A percentile compares a stretch with the other conserved stretches of the same genome.
Evolutionary conservation across 2,888 invertebrate species (phyloP).

Genomic region (Helleia helle): DNA sequence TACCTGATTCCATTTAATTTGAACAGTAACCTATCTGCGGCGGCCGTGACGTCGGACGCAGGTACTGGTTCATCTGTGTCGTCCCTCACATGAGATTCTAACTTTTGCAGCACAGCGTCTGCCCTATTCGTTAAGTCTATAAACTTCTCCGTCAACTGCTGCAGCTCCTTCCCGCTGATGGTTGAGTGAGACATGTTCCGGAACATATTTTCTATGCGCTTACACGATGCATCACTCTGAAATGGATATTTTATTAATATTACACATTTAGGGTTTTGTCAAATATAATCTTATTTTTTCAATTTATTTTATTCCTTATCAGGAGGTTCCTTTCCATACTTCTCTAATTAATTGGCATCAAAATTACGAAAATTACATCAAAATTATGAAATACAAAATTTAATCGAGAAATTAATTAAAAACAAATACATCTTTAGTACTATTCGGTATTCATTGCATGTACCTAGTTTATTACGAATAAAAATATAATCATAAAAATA

Average conservation of each 20-base stretch:
- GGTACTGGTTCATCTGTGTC: conserved; percentile 35
- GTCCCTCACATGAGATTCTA: conserved; percentile 46
- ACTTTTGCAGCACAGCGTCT: conserved; percentile 52
- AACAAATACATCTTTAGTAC: too few species aligned
- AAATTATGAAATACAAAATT: too few species aligned
- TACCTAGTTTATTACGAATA: too few species aligned
- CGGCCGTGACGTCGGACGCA: conserved; percentile 46
- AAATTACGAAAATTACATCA: too few species aligned
- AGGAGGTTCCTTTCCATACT: too few species aligned
- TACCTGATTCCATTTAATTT: conserved; percentile 53
- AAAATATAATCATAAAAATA: too few species aligned
- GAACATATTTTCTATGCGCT: conserved; percentile 50
- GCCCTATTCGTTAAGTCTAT: conserved; percentile 59
- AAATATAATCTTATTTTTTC: too few species aligned
- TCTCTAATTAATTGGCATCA: too few species aligned
- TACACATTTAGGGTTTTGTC: too few species aligned
- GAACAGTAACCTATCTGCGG: conserved; percentile 43
- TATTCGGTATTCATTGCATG: too few species aligned
- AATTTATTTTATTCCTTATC: too few species aligned
- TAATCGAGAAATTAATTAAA: too few species aligned
- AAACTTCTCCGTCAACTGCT: conserved; percentile 61
- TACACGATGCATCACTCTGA: conserved; percentile 50
- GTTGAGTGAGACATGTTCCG: conserved; percentile 48
- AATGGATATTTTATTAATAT: conserved; percentile 16
- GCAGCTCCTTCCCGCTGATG: conserved; percentile 53